A percentile compares a stretch with the other conserved stretches of the same genome.
phyloP scores from a whole-genome alignment of 1,140 invertebrate genomes.

The Dendrolimus kikuchii region DNA sequence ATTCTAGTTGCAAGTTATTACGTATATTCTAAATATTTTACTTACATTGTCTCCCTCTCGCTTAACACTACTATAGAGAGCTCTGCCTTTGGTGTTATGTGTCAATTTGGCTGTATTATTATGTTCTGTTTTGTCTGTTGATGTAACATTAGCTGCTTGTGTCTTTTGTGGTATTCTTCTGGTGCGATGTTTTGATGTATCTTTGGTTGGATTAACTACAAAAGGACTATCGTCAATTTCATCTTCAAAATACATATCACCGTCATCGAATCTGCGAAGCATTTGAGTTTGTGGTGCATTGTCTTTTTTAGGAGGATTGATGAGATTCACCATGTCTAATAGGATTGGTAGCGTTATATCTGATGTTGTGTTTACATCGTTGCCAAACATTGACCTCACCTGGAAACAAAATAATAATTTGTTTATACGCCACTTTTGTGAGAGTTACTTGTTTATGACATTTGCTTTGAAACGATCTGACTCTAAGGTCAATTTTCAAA shows the following conservation, averaged over 20 bases:
- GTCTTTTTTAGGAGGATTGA: conserved; percentile 58
- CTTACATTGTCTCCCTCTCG: neutral
- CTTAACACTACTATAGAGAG: conserved; percentile 6
- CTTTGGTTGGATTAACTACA: neutral
- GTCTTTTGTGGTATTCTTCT: conserved; percentile 11
- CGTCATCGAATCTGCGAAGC: conserved; percentile 50
- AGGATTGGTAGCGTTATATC: conserved; percentile 77
- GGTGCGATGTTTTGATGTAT: conserved; percentile 8
- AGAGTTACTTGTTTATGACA: no score
- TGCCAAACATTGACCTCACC: conserved; percentile 74
- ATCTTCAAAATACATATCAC: conserved; percentile 19
- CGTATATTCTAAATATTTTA: no score
- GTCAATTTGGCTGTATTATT: conserved; percentile 3
- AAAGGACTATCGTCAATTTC: conserved; percentile 1
- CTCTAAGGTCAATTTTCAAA: no score
- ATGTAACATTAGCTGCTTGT: conserved; percentile 6
- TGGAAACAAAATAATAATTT: conserved; percentile 39
- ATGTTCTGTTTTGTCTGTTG: conserved; percentile 11
- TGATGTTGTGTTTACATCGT: conserved; percentile 64
- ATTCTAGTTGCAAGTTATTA: no score
- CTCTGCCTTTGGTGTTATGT: neutral
- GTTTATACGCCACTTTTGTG: neutral
- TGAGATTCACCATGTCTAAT: conserved; percentile 76
- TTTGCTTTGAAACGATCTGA: no score
- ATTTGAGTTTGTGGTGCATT: conserved; percentile 49